Conservation (phyloP, 1,140 invertebrate genomes). For the Sarcophaga bullata region DNA sequence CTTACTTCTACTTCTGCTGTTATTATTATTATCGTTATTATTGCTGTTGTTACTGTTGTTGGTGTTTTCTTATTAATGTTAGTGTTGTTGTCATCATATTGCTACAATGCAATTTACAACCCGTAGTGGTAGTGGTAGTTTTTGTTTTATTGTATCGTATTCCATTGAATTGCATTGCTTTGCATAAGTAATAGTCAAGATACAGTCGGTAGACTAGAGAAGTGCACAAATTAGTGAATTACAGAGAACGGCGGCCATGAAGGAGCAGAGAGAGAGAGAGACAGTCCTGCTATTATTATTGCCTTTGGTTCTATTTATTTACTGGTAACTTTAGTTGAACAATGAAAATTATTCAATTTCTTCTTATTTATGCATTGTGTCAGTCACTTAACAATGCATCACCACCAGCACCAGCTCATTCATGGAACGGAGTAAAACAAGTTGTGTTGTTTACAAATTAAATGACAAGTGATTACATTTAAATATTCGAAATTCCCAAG, state of each 20-base stretch:
- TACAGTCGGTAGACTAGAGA: neutral
- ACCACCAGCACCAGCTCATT: too few species aligned
- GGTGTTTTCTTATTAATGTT: too few species aligned
- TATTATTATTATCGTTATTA: neutral
- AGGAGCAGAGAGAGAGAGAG: too few species aligned
- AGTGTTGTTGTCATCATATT: neutral
- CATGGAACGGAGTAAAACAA: too few species aligned
- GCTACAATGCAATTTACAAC: neutral
- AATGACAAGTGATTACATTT: too few species aligned
- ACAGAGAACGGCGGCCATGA: too few species aligned
- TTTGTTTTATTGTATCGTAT: neutral
- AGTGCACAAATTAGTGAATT: too few species aligned
- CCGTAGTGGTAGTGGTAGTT: neutral
- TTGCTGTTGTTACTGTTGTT: neutral
- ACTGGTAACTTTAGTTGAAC: conserved; percentile 27
- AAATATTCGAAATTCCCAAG: too few species aligned
- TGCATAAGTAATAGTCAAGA: conserved; percentile 12
- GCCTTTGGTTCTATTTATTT: conserved; percentile 24
- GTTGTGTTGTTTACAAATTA: too few species aligned
- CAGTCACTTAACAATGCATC: neutral
- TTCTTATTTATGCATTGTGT: conserved; percentile 30
- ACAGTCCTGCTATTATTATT: neutral
- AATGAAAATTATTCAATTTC: conserved; percentile 39
- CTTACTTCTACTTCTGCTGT: too few species aligned
- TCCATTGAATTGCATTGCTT: neutral